These are phyloP conservation scores for Sinotaia quadrata DNA, from an alignment of 2,888 invertebrate genomes.

Conservation along the genomic window DNA sequence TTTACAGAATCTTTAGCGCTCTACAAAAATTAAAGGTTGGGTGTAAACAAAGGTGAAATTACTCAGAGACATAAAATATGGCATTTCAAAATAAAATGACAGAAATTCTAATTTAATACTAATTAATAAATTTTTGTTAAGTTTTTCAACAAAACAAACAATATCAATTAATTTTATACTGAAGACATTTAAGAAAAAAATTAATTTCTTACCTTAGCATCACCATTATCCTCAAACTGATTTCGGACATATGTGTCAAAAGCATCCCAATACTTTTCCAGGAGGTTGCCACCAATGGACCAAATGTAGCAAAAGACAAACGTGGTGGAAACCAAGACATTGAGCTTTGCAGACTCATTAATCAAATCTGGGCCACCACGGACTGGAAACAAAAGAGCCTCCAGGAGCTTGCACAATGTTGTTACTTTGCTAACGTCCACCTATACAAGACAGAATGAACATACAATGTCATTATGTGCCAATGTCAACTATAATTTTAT, in stretches of 20 bases:
- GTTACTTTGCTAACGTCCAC: slow-evolving; percentile 87
- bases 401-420: slow-evolving; percentile 83
- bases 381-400: slow-evolving; percentile 78
- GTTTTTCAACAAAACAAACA: no score
- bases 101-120: no score
- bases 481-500: not conserved
- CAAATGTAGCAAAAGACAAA: slow-evolving; percentile 88
- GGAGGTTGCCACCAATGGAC: slow-evolving; percentile 88
- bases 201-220: slow-evolving; percentile 76
- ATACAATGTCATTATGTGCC: not conserved
- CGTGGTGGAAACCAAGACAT: slow-evolving; percentile 81
- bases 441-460: slow-evolving; percentile 71
- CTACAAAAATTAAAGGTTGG: no score
- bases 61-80: no score
- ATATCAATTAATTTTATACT: no score
- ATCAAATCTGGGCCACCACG: slow-evolving; percentile 79
- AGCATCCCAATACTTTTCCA: slow-evolving; percentile 79
- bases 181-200: not conserved
- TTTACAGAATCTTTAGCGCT: no score
- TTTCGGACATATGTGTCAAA: slow-evolving; percentile 82
- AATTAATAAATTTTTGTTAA: no score
- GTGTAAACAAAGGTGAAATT: no score
- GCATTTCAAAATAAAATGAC: no score
- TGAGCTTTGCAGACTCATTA: slow-evolving; percentile 75
- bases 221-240: slow-evolving; percentile 81